Evolutionary conservation across 2,113 vertebrate genomes (phyloP), one percentile per base, ranked within the genome.

Genomic region (Ellobius talpinus): DNA sequence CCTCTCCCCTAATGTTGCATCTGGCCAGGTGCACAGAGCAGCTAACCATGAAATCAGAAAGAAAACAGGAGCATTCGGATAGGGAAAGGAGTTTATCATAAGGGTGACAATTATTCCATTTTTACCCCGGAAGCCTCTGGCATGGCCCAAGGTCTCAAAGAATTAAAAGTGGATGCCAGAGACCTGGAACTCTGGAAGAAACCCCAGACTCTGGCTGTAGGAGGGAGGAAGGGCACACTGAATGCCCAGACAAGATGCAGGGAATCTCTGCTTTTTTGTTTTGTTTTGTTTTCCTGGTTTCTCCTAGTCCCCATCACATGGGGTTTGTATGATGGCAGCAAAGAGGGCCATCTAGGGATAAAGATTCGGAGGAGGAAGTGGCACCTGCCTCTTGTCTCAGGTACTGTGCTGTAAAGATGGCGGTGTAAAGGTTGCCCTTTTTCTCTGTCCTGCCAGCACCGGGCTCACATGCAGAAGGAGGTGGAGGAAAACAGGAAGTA

Each of bases 321-420:
- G 17, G 31, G 45, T 72, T 17, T 78, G 52, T 79, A 24, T 3
- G 3, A 29, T 19, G 39, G 24, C 45, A 58, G 23, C 2, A 12
- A 55, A 36, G 14, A n/a, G 16, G 12, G 4, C 1, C 0, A 3
- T 19, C 42, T 58, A 47, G 26, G 29, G 5, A 29, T 0, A 0
- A 12, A 45, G 17, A 61, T 26, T 47, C 19, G 1, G 4, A 87
- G n/a, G n/a, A n/a, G 36, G 24, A 33, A 47, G n/a, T 29, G 2
- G 12, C 7, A 7, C 29, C 23, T 66, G 23, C 29, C 23, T 61
- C 45, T 79, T 52, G 19, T 70, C 5, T 52, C 65, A 65, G 52
- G 47, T 66, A 23, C 39, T 14, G 12, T 19, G 11, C 17, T 24
- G 7, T 66, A 3, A 12, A 21, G 8, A 24, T 0, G 3, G 29